Base-by-base conservation (phyloP, 1,140 invertebrate species). In the Galleria mellonella region DNA sequence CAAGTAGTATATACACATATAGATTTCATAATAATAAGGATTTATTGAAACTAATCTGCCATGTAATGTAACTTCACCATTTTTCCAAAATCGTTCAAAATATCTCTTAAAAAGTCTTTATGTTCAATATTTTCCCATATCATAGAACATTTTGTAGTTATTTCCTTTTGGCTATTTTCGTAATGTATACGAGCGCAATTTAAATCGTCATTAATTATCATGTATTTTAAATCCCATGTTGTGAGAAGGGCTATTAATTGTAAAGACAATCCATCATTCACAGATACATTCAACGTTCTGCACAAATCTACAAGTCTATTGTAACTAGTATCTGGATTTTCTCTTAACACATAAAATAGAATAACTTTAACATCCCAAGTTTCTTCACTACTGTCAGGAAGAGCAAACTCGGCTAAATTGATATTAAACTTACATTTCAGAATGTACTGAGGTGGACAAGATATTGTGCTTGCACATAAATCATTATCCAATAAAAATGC, bases 1-100 rank as follows among this genome's bases (percentile, higher is more conserved):
- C 35, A 87, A 54, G 23, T 75, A 43, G 49, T 84, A 74, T 43
- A 87, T 87, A 39, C 83, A 79, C 42, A 86, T 41, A 49, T 77
- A 86, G 6, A 84, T 67, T 74, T 87, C 86, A 51, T 87, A 87
- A 62, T 73, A 84, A 66, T 87, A 87, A 9, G 76, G 76, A 66
- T 83, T 86, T 32, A 87, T 67, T n/a, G 76, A 77, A 28, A 87
- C 55, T 4, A 66, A 47, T 13, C 72, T 76, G 15, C 83, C 74
- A 59, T 84, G 73, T 38, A 87, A 60, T n/a, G 79, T 62, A 4
- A 85, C 69, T 66, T 87, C 86, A 15, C 86, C 86, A 52, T 78
- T 84, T 63, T 74, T 81, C 73, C 84, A 86, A 48, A 73, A 58
- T 84, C 76, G 30, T 56, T 76, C 11, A 87, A 65, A 45, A 86